Percentiles rank a stretch among this genome's conserved stretches.
Evolutionary conservation across 1,140 invertebrate species (phyloP).

Genomic region (Drosophila rhopaloa): DNA sequence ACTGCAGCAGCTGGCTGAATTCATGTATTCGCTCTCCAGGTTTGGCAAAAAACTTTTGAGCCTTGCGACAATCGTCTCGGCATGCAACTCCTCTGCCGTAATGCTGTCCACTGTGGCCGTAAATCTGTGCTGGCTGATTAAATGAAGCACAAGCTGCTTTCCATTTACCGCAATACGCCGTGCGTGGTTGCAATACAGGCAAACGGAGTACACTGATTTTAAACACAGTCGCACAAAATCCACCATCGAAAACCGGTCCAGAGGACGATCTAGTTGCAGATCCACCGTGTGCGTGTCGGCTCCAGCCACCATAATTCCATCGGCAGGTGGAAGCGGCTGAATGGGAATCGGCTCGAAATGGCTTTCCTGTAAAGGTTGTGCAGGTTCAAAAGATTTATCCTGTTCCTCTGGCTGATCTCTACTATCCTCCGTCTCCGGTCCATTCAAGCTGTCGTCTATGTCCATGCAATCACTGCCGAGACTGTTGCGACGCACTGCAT

Average conservation of each 20-base stretch:
- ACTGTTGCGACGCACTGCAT: constrained; percentile 52
- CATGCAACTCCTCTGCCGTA: constrained; percentile 89
- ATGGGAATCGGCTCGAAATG: neutral
- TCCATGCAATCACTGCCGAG: constrained; percentile 74
- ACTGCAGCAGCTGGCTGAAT: constrained; percentile 89
- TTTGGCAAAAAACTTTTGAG: constrained; percentile 88
- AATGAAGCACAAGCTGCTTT: constrained; percentile 90
- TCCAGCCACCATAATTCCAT: constrained; percentile 85
- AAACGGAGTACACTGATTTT: constrained; percentile 88
- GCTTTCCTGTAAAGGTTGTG: neutral
- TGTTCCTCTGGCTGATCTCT: constrained; percentile 1
- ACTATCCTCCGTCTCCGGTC: constrained; percentile 1
- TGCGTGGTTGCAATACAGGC: constrained; percentile 93
- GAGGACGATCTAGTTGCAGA: constrained; percentile 89
- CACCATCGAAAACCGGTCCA: constrained; percentile 90
- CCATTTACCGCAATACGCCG: constrained; percentile 92
- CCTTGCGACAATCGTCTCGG: constrained; percentile 89
- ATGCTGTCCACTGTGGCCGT: constrained; percentile 89
- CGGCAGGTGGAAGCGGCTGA: constrained; percentile 25
- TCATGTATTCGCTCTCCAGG: constrained; percentile 88
- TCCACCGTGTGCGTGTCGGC: constrained; percentile 89
- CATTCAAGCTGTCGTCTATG: constrained; percentile 58
- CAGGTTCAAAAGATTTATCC: neutral
- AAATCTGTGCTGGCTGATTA: constrained; percentile 91
- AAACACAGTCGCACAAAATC: constrained; percentile 90